These are phyloP conservation scores for Chamaedrilus cognettii DNA, from an alignment of 2,888 invertebrate species.

Conservation along the genomic window DNA sequence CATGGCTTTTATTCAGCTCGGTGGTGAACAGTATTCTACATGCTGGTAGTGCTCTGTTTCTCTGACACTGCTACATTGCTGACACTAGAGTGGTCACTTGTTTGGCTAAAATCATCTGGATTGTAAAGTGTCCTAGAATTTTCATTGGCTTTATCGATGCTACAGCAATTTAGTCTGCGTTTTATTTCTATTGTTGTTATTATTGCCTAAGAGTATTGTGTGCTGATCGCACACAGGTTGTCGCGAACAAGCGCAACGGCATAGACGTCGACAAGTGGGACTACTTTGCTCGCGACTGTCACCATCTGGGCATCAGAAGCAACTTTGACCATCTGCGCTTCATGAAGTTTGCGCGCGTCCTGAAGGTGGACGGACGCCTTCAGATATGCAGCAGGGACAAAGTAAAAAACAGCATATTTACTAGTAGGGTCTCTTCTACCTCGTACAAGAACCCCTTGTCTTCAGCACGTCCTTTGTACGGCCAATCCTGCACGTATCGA, in stretches of 20 bases:
- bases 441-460: slow-evolving; percentile 64
- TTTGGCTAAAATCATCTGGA: too few species aligned
- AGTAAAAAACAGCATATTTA: too few species aligned
- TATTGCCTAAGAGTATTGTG: not conserved
- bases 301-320: slow-evolving; percentile 60
- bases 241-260: slow-evolving; percentile 66
- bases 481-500: slow-evolving; percentile 5
- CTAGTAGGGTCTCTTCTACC: too few species aligned
- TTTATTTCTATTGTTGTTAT: not conserved
- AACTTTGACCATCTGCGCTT: slow-evolving; percentile 61
- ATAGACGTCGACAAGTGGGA: too few species aligned
- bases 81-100: too few species aligned
- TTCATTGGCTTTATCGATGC: too few species aligned
- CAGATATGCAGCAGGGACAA: slow-evolving; percentile 36
- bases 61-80: too few species aligned
- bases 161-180: not conserved
- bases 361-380: slow-evolving; percentile 25
- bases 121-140: not conserved
- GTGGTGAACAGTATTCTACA: too few species aligned
- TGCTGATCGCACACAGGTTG: slow-evolving; percentile 60
- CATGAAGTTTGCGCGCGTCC: slow-evolving; percentile 54
- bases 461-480: slow-evolving; percentile 43
- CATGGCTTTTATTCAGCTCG: too few species aligned
- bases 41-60: too few species aligned
- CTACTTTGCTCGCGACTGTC: too few species aligned